Conservation (phyloP, 2,113 vertebrate genomes). For the Okapia johnstoni region DNA sequence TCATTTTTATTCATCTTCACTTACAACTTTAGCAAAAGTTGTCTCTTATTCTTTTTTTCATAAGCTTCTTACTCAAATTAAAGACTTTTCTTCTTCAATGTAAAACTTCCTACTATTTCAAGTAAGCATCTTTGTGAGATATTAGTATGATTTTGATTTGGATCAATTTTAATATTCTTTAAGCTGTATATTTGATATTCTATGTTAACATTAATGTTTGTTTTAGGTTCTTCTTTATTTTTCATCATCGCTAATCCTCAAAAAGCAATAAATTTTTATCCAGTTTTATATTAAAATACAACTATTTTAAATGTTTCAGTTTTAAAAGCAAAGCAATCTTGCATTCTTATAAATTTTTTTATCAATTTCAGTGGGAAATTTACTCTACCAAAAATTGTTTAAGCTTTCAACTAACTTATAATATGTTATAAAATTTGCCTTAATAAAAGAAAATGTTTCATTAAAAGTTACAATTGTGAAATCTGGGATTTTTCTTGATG, state of each 20-base stretch:
- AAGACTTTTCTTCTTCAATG: not conserved
- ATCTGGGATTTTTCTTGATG: not conserved
- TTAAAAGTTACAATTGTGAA: not conserved
- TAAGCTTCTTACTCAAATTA: conserved; percentile 25
- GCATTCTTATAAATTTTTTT: not conserved
- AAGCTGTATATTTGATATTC: conserved; percentile 42
- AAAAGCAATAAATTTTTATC: conserved; percentile 48
- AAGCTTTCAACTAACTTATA: not conserved
- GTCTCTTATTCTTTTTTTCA: not conserved
- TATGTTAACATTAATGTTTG: conserved; percentile 18
- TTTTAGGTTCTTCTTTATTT: conserved; percentile 5
- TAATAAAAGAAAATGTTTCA: not conserved
- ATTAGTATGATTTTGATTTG: conserved; percentile 17
- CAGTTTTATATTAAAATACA: conserved; percentile 39
- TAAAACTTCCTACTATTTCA: not conserved
- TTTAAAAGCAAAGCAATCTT: conserved; percentile 15
- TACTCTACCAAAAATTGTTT: not conserved
- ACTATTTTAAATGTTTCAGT: not conserved
- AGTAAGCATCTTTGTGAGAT: not conserved
- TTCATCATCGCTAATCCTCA: conserved; percentile 23
- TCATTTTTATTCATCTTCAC: not conserved
- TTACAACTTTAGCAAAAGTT: not conserved
- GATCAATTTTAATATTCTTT: conserved; percentile 49
- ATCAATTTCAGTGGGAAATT: conserved; percentile 28
- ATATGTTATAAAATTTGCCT: not conserved